Evolutionary conservation across 2,113 vertebrate species (phyloP).

Genomic region (Vulpes lagopus): DNA sequence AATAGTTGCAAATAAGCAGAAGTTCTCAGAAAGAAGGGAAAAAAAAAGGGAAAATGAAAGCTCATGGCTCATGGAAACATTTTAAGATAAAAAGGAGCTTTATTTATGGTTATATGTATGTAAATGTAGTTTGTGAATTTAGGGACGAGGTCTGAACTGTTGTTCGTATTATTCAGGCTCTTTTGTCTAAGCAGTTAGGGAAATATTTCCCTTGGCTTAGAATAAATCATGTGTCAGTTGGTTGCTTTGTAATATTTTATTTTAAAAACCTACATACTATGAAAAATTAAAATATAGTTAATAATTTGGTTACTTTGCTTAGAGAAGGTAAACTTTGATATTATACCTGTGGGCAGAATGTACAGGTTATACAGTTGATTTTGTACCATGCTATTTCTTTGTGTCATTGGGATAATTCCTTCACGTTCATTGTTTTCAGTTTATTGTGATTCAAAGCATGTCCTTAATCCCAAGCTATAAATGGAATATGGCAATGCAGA

Average conservation of each 20-base stretch:
- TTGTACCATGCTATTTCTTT: not conserved
- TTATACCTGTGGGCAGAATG: not conserved
- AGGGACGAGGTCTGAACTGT: not conserved
- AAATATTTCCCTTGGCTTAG: slow-evolving; percentile 4
- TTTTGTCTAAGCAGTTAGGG: slow-evolving; percentile 39
- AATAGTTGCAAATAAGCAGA: slow-evolving; percentile 59
- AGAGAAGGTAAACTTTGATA: not conserved
- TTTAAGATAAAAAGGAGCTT: slow-evolving; percentile 63
- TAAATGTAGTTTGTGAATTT: not conserved
- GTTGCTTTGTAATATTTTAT: not conserved
- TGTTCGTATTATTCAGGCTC: not conserved
- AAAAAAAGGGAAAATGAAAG: slow-evolving; percentile 25
- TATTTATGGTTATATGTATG: slow-evolving; percentile 12
- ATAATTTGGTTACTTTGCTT: not conserved
- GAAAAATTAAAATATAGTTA: not conserved
- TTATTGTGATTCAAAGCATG: not conserved
- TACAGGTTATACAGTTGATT: not conserved
- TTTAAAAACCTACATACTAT: not conserved
- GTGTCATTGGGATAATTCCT: not conserved
- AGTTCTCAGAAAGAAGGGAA: slow-evolving; percentile 1
- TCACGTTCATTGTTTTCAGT: not conserved
- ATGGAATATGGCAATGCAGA: not conserved
- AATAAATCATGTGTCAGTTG: not conserved
- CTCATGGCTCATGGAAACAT: slow-evolving; percentile 30
- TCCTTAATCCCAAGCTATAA: not conserved